Conservation (phyloP, 2,888 invertebrate genomes). For the Drosophila kuntzei region DNA sequence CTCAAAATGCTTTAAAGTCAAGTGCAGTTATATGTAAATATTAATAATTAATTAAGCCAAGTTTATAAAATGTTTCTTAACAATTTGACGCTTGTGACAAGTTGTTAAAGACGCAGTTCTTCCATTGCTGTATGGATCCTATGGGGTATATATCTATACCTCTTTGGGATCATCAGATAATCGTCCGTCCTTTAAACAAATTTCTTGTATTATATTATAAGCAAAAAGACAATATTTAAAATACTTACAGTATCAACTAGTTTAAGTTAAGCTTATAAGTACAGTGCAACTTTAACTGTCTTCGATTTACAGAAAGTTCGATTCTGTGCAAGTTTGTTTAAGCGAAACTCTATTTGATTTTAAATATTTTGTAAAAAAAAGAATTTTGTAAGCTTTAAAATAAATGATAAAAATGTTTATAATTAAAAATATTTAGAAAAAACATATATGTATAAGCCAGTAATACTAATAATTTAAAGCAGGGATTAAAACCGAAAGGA, state of each 20-base stretch:
- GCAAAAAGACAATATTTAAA: neutral
- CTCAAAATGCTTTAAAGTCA: conserved; percentile 32
- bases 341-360: neutral
- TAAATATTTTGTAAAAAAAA: neutral
- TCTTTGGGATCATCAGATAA: conserved; percentile 12
- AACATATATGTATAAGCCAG: no score
- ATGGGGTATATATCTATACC: conserved; percentile 27
- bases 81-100: conserved; percentile 30
- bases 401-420: no score
- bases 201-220: neutral
- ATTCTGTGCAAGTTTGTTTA: neutral
- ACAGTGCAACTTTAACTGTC: neutral
- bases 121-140: conserved; percentile 12
- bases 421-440: no score
- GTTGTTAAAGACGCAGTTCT: conserved; percentile 26
- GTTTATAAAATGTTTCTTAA: conserved; percentile 25
- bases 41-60: neutral
- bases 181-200: conserved; percentile 28
- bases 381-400: neutral
- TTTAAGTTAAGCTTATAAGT: neutral
- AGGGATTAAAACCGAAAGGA: no score
- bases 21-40: conserved; percentile 18
- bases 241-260: no score
- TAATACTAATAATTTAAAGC: no score
- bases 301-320: neutral